These are phyloP conservation scores for Orussus abietinus DNA, from an alignment of 1,140 invertebrate species.

Conservation along the genomic window DNA sequence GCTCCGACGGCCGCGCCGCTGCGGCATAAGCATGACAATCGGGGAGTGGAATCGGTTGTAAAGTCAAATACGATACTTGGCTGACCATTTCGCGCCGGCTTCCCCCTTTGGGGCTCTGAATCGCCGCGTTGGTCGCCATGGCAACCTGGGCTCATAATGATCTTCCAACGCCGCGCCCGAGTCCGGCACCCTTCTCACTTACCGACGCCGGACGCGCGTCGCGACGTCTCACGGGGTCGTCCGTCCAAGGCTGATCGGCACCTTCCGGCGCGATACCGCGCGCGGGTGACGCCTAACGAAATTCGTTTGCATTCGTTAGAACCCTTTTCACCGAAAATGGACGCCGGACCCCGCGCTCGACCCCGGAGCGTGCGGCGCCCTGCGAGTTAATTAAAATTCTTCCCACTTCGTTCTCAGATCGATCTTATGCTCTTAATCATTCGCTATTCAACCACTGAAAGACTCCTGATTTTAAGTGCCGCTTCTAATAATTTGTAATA, in stretches of 20 bases:
- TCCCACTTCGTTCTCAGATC: conserved; percentile 36
- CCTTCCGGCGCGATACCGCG: neutral
- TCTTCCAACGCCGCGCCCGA: conserved; percentile 38
- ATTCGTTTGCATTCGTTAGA: no score
- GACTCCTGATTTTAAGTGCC: conserved; percentile 52
- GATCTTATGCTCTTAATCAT: conserved; percentile 51
- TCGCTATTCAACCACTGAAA: conserved; percentile 52
- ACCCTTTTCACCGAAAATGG: no score
- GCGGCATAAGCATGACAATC: conserved; percentile 43
- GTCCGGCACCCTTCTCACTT: conserved; percentile 47
- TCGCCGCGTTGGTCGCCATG: conserved; percentile 44
- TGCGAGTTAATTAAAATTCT: conserved; percentile 41
- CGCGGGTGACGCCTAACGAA: conserved; percentile 3
- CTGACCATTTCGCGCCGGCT: conserved; percentile 41
- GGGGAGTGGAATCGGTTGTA: conserved; percentile 38
- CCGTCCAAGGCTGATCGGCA: conserved; percentile 9
- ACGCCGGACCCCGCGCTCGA: no score
- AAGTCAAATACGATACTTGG: conserved; percentile 51
- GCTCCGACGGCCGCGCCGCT: neutral
- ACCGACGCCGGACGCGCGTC: conserved; percentile 38
- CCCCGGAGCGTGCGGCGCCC: no score
- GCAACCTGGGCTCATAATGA: conserved; percentile 52
- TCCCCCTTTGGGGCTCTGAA: conserved; percentile 27
- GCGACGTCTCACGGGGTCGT: conserved; percentile 17
- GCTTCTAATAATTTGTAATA: conserved; percentile 52